Conservation (phyloP, 2,797 vertebrate species). For the Crotalus adamanteus region DNA sequence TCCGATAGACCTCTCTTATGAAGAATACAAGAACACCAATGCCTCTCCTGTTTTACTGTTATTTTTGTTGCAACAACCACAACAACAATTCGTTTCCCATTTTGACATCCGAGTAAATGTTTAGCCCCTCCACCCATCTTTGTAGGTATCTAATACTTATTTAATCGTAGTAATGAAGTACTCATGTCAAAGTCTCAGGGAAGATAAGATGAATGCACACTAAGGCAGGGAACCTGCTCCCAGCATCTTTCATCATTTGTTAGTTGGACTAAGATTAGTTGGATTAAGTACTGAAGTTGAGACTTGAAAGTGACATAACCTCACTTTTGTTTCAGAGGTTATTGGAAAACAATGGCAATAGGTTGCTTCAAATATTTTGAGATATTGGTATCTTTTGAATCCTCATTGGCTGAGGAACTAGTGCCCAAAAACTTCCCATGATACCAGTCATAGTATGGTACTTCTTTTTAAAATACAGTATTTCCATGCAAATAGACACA, state of each 20-base stretch:
- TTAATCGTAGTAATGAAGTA: neutral
- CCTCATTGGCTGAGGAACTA: neutral
- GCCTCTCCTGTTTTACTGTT: neutral
- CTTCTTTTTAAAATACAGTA: neutral
- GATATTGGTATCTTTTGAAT: neutral
- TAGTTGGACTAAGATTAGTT: neutral
- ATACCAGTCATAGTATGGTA: neutral
- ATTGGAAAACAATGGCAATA: neutral
- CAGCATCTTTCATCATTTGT: neutral
- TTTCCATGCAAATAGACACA: neutral
- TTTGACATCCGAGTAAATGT: neutral
- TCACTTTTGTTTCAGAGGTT: neutral
- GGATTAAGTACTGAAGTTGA: neutral
- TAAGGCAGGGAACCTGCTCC: neutral
- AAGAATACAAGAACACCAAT: neutral
- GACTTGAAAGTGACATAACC: neutral
- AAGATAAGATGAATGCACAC: neutral
- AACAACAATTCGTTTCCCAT: neutral
- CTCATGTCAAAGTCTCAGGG: neutral
- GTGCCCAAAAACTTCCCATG: neutral
- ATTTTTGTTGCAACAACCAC: neutral
- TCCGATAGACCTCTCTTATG: neutral
- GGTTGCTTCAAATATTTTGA: neutral
- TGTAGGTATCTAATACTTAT: neutral
- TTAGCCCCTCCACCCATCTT: neutral